Conservation (phyloP, 2,797 vertebrate genomes). For the Gymnoscopelus braueri region DNA sequence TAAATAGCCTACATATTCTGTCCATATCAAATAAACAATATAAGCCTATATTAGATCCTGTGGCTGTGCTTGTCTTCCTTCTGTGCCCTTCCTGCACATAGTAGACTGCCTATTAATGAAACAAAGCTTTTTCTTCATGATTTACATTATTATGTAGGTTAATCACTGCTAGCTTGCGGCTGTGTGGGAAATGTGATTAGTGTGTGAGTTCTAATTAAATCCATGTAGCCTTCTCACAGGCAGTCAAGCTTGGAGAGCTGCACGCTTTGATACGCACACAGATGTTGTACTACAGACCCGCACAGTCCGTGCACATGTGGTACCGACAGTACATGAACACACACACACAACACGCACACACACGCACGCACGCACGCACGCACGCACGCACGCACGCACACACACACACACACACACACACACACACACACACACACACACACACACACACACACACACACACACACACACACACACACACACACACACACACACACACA, state of each 20-base stretch:
- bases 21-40: no score
- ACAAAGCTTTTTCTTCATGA: slow-evolving; percentile 30
- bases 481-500: no score
- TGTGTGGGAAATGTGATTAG: slow-evolving; percentile 76
- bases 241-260: slow-evolving; percentile 59
- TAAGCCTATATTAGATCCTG: no score
- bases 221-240: slow-evolving; percentile 67
- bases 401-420: no score
- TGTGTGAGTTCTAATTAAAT: slow-evolving; percentile 79
- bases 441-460: slow-evolving; percentile 6
- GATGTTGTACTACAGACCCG: background rate
- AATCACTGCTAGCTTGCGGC: slow-evolving; percentile 67
- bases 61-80: no score
- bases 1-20: no score
- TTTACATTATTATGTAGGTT: slow-evolving; percentile 71
- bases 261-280: slow-evolving; percentile 21
- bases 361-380: background rate
- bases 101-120: slow-evolving; percentile 34
- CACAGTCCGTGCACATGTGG: no score
- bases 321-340: no score
- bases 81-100: no score
- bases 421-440: no score
- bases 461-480: slow-evolving; percentile 5
- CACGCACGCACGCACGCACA: slow-evolving; percentile 7
- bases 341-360: no score